Evolutionary conservation across 1,140 invertebrate species (phyloP).

Genomic region (Apolygus lucorum): DNA sequence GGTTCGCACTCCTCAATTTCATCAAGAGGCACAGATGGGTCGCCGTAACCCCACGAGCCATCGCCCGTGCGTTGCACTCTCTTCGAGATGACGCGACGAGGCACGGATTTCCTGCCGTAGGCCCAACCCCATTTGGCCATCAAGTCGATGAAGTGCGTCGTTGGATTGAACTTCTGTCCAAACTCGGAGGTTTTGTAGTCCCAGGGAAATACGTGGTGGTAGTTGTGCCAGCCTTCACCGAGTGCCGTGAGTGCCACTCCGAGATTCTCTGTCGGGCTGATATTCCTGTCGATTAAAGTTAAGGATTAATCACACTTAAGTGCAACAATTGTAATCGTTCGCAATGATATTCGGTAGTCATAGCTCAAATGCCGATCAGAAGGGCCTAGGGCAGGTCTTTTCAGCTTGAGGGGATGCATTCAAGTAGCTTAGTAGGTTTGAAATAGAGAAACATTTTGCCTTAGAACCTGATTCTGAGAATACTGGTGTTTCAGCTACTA

Average conservation of each 20-base stretch:
- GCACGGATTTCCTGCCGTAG: conserved; percentile 54
- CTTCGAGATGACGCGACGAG: conserved; percentile 51
- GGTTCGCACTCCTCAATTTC: too few relatives aligned
- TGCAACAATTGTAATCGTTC: background rate
- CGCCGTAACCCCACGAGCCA: conserved; percentile 50
- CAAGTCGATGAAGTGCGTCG: conserved; percentile 60
- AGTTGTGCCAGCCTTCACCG: conserved; percentile 90
- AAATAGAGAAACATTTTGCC: too few relatives aligned
- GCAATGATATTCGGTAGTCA: background rate
- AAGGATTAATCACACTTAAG: conserved; percentile 11
- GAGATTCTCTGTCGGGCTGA: conserved; percentile 62
- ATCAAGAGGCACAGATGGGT: too few relatives aligned
- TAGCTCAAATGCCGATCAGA: background rate
- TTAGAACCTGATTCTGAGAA: too few relatives aligned
- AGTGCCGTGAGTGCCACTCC: conserved; percentile 59
- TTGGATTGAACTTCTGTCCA: conserved; percentile 55
- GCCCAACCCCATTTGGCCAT: conserved; percentile 65
- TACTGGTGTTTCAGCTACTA: too few relatives aligned
- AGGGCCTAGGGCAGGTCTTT: background rate
- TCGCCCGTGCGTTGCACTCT: conserved; percentile 54
- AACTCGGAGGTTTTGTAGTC: conserved; percentile 82
- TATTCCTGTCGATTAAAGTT: conserved; percentile 45
- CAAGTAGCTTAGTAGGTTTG: too few relatives aligned
- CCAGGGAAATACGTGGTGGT: conserved; percentile 84
- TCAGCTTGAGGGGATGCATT: too few relatives aligned